Conservation (phyloP, 2,113 vertebrate species). For the Hemibagrus wyckioides region DNA sequence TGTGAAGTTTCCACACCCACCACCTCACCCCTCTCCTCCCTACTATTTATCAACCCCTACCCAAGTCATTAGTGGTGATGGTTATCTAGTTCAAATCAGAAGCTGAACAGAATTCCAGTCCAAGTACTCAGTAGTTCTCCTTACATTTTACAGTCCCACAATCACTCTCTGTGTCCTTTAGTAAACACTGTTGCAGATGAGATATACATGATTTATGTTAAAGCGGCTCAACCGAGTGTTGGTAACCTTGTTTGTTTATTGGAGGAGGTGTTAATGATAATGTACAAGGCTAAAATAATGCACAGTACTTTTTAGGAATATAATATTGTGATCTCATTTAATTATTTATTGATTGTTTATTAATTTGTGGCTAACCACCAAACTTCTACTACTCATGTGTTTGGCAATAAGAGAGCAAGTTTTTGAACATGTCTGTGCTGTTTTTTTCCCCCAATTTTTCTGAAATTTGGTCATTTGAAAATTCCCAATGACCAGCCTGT, state of each 20-base stretch:
- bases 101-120: not conserved
- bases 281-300: not conserved
- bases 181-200: not conserved
- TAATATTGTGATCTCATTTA: not conserved
- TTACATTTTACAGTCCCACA: not conserved
- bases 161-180: not conserved
- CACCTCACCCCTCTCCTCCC: not conserved
- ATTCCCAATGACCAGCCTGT: not conserved
- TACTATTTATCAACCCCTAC: not conserved
- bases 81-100: not conserved
- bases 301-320: not conserved
- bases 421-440: not conserved
- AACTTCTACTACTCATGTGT: not conserved
- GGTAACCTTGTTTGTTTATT: too few relatives aligned
- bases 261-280: not conserved
- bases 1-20: not conserved
- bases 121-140: not conserved
- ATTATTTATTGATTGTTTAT: not conserved
- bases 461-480: not conserved
- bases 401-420: not conserved
- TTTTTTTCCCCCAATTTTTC: not conserved
- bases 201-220: not conserved
- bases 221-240: not conserved
- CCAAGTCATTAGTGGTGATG: not conserved
- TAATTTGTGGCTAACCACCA: not conserved